Base-by-base conservation (phyloP, 2,113 vertebrate species). In the Mohoua ochrocephala region DNA sequence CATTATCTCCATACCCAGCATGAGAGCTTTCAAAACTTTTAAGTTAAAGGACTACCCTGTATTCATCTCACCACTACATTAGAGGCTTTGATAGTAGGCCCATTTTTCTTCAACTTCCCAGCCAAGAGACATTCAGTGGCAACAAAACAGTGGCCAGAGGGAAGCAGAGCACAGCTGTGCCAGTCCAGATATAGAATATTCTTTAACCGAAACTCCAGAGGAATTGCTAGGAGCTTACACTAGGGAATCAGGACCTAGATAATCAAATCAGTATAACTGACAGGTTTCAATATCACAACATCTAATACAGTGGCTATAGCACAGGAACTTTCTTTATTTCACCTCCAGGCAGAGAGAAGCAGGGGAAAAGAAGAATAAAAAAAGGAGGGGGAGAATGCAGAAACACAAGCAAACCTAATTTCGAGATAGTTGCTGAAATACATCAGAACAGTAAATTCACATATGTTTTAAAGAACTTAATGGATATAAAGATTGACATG, bases 1-100 rank as follows among this genome's bases (percentile, higher is more conserved):
- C 45, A 84, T 89, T 94, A 89, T 86, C 76, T 93, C 85, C 53
- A 60, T 7, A 92, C 22, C 22, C 68, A 78, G 39, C 68, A 91
- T 18, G 24, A n/a, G 79, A 86, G 71, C 24, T 93, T 71, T 94
- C 71, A 92, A 68, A 88, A 22, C 37, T 41, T 70, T 1, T 17
- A 83, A 77, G 27, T 65, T 74, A 85, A 74, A 69, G 18, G 30
- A 80, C 35, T 88, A 54, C 6, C 8, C 45, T 1, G 0, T 41
- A 78, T 78, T 91, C 28, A 78, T 42, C 60, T 47, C 56, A 64
- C 28, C 3, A 1, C n/a, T 59, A 70, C 71, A 35, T 49, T 53
- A 37, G 11, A 49, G 42, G 22, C 27, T 52, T 50, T 28, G 17
- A 31, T 17, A 69, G 37, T 89, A 68, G 31, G 44, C 7, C 22